phyloP scores from a whole-genome alignment of 2,888 invertebrate genomes.

The Nomada ruficornis region DNA sequence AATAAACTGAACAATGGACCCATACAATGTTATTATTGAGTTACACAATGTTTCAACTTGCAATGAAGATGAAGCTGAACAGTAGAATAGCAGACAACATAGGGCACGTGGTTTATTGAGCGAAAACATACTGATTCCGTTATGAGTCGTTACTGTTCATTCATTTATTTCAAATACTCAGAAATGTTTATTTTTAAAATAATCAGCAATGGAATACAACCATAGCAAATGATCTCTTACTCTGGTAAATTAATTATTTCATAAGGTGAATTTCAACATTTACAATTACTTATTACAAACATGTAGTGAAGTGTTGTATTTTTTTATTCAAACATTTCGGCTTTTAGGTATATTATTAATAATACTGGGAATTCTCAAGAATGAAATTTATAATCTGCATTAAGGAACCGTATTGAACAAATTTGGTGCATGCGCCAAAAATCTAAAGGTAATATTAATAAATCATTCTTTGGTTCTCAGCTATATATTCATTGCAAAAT shows the following conservation, averaged over 20 bases:
- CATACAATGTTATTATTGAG: too few species aligned
- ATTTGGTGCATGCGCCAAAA: constrained; percentile 11
- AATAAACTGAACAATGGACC: too few species aligned
- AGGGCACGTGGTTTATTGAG: constrained; percentile 15
- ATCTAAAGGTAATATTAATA: constrained; percentile 29
- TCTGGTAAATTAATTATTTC: constrained; percentile 15
- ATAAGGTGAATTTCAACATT: background rate
- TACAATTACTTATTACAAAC: constrained; percentile 1
- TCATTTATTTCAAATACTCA: background rate
- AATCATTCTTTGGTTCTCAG: background rate
- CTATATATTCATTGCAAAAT: background rate
- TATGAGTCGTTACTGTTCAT: constrained; percentile 22
- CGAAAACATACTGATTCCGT: background rate
- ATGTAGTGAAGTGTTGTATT: constrained; percentile 2
- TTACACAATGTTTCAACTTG: background rate
- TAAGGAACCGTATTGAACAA: background rate
- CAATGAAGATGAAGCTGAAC: constrained; percentile 3
- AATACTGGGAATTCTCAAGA: background rate
- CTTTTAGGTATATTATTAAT: constrained; percentile 18
- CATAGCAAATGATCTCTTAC: constrained; percentile 6
- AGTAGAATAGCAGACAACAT: background rate
- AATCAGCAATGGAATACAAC: constrained; percentile 7
- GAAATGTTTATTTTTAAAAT: constrained; percentile 10
- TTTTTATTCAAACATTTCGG: constrained; percentile 1
- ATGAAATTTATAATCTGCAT: constrained; percentile 16